These are phyloP conservation scores for Ernsta delagoae DNA, from an alignment of 2,888 invertebrate genomes.

Conservation along the genomic window DNA sequence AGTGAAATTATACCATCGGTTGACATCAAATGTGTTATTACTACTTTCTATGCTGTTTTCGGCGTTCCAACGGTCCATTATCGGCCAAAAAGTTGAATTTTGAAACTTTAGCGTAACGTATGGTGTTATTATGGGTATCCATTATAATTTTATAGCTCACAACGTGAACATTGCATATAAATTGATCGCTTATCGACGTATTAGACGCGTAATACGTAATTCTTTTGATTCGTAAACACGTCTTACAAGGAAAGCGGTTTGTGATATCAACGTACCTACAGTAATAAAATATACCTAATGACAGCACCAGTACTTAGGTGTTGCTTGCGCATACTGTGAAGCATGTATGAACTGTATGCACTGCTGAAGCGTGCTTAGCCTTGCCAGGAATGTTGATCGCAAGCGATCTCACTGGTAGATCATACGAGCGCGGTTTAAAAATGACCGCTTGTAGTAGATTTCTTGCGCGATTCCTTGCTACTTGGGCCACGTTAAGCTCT, in stretches of 20 bases:
- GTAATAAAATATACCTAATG: neutral
- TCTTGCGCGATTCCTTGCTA: no score
- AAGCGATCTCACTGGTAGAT: no score
- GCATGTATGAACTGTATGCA: no score
- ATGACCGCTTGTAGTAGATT: no score
- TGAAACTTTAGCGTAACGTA: constrained; percentile 42
- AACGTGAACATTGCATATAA: constrained; percentile 18
- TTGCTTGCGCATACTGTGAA: no score
- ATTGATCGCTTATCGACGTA: constrained; percentile 15
- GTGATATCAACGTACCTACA: neutral
- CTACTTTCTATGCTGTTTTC: constrained; percentile 75
- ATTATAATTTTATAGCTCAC: constrained; percentile 11
- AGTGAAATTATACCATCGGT: constrained; percentile 65
- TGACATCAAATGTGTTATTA: constrained; percentile 65
- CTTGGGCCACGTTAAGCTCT: no score
- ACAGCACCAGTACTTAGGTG: no score
- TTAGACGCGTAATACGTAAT: constrained; percentile 8
- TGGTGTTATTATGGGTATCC: constrained; percentile 25
- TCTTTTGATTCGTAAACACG: constrained; percentile 9
- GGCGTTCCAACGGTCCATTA: constrained; percentile 58
- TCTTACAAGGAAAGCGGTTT: constrained; percentile 13
- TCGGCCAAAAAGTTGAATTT: constrained; percentile 55
- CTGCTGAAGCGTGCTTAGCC: no score
- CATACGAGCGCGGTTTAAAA: no score
- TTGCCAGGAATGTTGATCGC: no score